Percentiles rank a stretch among this genome's conserved stretches.
Conservation (phyloP, 2,797 vertebrate species). For the Tapera naevia region DNA sequence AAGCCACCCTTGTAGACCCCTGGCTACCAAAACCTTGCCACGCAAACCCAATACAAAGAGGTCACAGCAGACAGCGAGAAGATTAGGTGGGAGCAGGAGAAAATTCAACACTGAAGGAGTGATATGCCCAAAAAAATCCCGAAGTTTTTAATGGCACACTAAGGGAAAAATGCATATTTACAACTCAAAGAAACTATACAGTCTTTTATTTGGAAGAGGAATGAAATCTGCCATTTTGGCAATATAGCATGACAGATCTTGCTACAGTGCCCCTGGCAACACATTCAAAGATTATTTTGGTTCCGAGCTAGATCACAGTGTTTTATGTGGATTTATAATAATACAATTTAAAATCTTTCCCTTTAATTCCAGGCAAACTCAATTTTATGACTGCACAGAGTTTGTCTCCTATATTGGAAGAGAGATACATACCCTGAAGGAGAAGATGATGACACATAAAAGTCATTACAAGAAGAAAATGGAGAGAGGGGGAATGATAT, state of each 20-base stretch:
- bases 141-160: background rate
- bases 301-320: background rate
- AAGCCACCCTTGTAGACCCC: background rate
- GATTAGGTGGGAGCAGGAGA: background rate
- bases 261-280: background rate
- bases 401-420: background rate
- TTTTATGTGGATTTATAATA: background rate
- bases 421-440: background rate
- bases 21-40: background rate
- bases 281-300: background rate
- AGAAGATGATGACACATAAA: background rate
- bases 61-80: background rate
- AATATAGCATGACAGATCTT: background rate
- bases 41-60: background rate
- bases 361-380: background rate
- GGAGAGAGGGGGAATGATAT: fast-evolving
- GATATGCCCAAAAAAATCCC: background rate
- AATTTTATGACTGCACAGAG: background rate
- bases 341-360: background rate
- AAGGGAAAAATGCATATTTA: background rate
- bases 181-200: background rate
- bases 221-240: background rate
- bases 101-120: background rate
- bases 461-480: background rate
- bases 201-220: background rate